These are phyloP conservation scores for Lasaia peninsularis DNA, from an alignment of 1,140 invertebrate species.

Conservation along the genomic window DNA sequence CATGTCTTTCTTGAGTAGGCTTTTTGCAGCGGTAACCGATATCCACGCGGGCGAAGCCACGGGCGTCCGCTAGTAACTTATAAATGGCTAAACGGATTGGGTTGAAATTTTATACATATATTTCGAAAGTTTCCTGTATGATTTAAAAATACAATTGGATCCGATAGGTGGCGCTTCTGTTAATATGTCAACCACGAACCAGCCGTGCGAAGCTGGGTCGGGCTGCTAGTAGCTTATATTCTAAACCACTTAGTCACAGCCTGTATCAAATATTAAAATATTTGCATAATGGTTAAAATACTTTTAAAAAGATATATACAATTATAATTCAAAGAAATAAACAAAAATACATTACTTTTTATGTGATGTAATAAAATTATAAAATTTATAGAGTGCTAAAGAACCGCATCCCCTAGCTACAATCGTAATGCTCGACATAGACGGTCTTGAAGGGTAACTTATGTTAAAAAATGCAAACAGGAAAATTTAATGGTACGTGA, in stretches of 20 bases:
- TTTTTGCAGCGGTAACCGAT: constrained; percentile 66
- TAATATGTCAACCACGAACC: too few relatives aligned
- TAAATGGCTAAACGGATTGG: too few relatives aligned
- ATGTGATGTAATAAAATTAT: background rate
- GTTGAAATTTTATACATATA: too few relatives aligned
- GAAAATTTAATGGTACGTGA: constrained; percentile 75
- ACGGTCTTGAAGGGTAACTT: constrained; percentile 60
- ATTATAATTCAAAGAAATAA: background rate
- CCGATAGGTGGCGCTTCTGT: too few relatives aligned
- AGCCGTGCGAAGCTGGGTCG: too few relatives aligned
- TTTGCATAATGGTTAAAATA: background rate
- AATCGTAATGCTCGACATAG: constrained; percentile 57
- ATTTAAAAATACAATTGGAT: too few relatives aligned
- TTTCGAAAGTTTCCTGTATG: too few relatives aligned
- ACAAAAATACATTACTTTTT: background rate
- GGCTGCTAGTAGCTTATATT: too few relatives aligned
- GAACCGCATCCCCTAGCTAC: constrained; percentile 49
- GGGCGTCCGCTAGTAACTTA: too few relatives aligned
- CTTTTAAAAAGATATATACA: background rate
- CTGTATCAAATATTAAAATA: background rate
- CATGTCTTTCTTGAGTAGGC: too few relatives aligned
- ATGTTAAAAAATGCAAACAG: constrained; percentile 76
- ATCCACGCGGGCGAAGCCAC: constrained; percentile 43
- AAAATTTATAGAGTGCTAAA: constrained; percentile 21
- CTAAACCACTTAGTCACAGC: too few relatives aligned